Evolutionary conservation across 1,140 invertebrate species (phyloP).

Genomic region (Caenorhabditis remanei): DNA sequence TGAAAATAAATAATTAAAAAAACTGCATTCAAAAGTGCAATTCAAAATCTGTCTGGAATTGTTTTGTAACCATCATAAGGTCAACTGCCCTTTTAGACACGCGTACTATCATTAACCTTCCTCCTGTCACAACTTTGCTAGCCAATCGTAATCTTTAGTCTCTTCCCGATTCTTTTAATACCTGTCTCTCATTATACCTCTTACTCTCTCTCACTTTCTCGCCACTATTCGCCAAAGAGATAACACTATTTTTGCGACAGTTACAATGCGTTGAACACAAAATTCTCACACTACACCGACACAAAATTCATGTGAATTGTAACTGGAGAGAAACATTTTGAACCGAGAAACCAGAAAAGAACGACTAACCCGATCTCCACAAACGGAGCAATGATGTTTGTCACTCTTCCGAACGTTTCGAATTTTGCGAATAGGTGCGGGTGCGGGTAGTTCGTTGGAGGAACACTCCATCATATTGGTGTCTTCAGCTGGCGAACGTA

Average conservation of each 20-base stretch:
- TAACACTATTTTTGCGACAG: slow-evolving; percentile 28
- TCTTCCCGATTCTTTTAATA: slow-evolving; percentile 23
- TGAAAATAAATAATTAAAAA: background rate
- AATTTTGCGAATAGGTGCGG: slow-evolving; percentile 61
- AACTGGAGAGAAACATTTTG: background rate
- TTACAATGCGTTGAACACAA: slow-evolving; percentile 8
- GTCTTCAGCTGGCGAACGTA: slow-evolving; percentile 37
- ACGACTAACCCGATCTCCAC: slow-evolving; percentile 61
- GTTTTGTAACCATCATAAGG: background rate
- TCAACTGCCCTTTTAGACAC: background rate
- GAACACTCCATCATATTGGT: slow-evolving; percentile 35
- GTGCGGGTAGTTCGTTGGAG: slow-evolving; percentile 22
- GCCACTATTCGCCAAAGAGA: slow-evolving; percentile 44
- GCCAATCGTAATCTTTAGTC: slow-evolving; percentile 5
- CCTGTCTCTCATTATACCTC: slow-evolving; percentile 21
- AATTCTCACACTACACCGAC: background rate
- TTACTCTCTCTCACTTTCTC: slow-evolving; percentile 20
- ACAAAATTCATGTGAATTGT: slow-evolving; percentile 23
- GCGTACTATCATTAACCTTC: background rate
- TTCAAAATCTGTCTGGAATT: background rate
- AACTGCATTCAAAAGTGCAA: background rate
- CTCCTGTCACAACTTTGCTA: slow-evolving; percentile 27
- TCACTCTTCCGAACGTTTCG: slow-evolving; percentile 59
- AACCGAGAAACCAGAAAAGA: background rate
- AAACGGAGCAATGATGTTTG: slow-evolving; percentile 62